These are phyloP conservation scores for Lycorma delicatula DNA, from an alignment of 1,140 invertebrate genomes.

Conservation along the genomic window DNA sequence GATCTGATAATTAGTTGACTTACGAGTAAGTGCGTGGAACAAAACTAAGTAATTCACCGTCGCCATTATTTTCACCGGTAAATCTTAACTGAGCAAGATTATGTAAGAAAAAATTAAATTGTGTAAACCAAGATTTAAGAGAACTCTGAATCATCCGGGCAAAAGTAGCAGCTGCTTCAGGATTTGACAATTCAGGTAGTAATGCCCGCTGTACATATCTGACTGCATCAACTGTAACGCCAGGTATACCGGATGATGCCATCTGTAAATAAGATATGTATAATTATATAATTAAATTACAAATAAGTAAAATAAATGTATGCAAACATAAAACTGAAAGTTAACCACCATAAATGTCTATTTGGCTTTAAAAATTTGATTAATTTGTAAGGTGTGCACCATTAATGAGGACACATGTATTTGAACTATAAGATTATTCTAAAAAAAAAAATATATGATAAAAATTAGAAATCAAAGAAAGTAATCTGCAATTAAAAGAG, in stretches of 20 bases:
- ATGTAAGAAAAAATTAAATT: conserved; percentile 96
- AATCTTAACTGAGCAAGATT: conserved; percentile 92
- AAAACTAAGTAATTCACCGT: conserved; percentile 80
- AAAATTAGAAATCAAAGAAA: too few species aligned
- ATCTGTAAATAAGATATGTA: conserved; percentile 51
- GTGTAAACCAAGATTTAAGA: conserved; percentile 79
- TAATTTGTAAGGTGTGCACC: too few species aligned
- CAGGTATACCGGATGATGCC: conserved; percentile 88
- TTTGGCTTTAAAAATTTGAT: too few species aligned
- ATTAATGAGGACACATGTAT: too few species aligned
- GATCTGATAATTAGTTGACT: too few species aligned
- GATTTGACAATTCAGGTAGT: conserved; percentile 80
- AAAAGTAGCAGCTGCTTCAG: conserved; percentile 89
- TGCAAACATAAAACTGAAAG: conserved; percentile 8
- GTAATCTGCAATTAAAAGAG: too few species aligned
- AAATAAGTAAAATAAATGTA: background rate
- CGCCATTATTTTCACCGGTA: conserved; percentile 72
- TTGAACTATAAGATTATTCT: too few species aligned
- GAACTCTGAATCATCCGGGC: conserved; percentile 86
- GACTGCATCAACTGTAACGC: conserved; percentile 85
- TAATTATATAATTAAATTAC: background rate
- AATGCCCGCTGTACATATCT: conserved; percentile 86
- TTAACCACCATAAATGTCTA: too few species aligned
- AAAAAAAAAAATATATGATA: too few species aligned
- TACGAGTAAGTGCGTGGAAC: conserved; percentile 90